These are phyloP conservation scores for Araneus ventricosus DNA, from an alignment of 1,140 invertebrate species.

Conservation along the genomic window DNA sequence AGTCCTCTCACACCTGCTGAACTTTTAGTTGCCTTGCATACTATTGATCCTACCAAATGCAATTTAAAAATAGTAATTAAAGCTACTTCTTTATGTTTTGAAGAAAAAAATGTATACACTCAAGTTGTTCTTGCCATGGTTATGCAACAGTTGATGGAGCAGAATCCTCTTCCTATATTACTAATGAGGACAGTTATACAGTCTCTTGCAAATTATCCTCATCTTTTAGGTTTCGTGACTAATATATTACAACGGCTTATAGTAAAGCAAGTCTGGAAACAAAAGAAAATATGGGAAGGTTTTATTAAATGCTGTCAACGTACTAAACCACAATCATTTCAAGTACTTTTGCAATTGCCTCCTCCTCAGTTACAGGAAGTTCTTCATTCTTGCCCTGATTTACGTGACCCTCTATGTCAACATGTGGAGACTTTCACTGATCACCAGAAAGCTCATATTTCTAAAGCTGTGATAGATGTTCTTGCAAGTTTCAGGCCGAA, in stretches of 20 bases:
- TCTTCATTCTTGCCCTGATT: constrained; percentile 87
- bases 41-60: constrained; percentile 92
- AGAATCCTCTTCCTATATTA: constrained; percentile 92
- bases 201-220: constrained; percentile 92
- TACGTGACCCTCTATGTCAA: constrained; percentile 85
- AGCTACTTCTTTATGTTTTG: constrained; percentile 96
- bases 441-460: constrained; percentile 86
- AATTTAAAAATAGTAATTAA: constrained; percentile 98
- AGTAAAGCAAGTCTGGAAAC: constrained; percentile 96
- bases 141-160: constrained; percentile 94
- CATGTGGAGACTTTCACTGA: constrained; percentile 90
- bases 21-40: constrained; percentile 95
- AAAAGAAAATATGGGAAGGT: constrained; percentile 98
- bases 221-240: constrained; percentile 93
- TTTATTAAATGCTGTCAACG: constrained; percentile 97
- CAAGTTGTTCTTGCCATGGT: constrained; percentile 92
- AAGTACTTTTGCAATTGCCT: constrained; percentile 91
- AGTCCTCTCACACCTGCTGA: constrained; percentile 92
- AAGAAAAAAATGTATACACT: constrained; percentile 91
- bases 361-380: constrained; percentile 88
- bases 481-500: constrained; percentile 74
- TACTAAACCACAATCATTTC: constrained; percentile 92
- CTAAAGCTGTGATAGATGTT: constrained; percentile 83
- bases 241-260: constrained; percentile 95
- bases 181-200: constrained; percentile 98